phyloP scores from a whole-genome alignment of 2,797 vertebrate genomes.

The Rallus crepitans region DNA sequence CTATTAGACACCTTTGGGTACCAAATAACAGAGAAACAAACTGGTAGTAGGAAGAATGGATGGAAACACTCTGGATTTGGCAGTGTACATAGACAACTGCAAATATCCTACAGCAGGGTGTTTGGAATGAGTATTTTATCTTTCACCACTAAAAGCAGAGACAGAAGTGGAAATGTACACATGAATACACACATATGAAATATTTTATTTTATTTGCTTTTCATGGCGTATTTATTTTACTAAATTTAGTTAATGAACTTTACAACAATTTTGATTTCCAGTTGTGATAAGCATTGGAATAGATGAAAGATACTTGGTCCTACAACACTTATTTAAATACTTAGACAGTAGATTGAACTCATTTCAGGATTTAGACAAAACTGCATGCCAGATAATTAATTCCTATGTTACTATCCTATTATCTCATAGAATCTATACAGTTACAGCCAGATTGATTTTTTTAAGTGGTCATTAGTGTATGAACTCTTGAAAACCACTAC shows the following conservation, averaged over 20 bases:
- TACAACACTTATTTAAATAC: neutral
- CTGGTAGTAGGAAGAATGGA: fast-evolving
- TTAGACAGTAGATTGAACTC: fast-evolving
- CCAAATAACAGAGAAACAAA: neutral
- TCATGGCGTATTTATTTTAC: neutral
- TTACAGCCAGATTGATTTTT: neutral
- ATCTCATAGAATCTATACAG: neutral
- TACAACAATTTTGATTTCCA: neutral
- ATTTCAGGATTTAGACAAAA: neutral
- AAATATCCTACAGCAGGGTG: neutral
- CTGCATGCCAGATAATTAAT: neutral
- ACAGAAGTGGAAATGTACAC: neutral
- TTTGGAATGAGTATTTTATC: neutral
- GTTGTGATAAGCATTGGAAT: neutral
- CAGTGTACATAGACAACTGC: neutral
- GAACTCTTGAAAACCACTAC: neutral
- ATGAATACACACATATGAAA: fast-evolving
- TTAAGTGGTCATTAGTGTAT: neutral
- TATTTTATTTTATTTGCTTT: neutral
- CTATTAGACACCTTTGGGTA: neutral
- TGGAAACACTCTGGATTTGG: neutral
- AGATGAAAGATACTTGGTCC: neutral
- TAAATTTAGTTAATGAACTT: neutral
- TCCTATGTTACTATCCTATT: neutral
- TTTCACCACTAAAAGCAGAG: neutral